Evolutionary conservation across 1,140 invertebrate genomes (phyloP).

Genomic region (Pantala flavescens): DNA sequence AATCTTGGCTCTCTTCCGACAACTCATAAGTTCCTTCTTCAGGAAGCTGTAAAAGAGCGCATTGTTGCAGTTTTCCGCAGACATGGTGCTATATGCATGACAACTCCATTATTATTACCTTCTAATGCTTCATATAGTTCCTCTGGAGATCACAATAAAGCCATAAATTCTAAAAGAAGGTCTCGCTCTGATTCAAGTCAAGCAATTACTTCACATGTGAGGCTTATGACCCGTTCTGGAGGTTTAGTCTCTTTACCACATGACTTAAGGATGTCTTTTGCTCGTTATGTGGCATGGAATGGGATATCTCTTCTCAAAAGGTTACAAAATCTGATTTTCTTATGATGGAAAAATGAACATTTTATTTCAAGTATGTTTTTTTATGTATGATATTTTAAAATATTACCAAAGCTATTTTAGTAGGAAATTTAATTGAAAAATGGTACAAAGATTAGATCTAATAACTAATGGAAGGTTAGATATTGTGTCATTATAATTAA

Average conservation of each 20-base stretch:
- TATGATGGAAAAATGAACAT: no score
- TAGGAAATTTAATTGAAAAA: no score
- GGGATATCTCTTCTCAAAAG: slow-evolving; percentile 46
- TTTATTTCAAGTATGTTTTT: no score
- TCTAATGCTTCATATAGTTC: background rate
- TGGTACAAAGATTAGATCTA: no score
- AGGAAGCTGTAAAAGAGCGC: slow-evolving; percentile 31
- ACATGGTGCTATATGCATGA: slow-evolving; percentile 64
- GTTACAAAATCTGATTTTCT: no score
- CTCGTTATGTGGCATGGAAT: slow-evolving; percentile 70
- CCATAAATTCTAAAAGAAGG: background rate
- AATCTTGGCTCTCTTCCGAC: background rate
- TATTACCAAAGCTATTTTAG: no score
- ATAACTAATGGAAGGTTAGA: no score
- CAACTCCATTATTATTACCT: slow-evolving; percentile 67
- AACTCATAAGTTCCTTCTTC: slow-evolving; percentile 13
- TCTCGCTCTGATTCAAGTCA: slow-evolving; percentile 39
- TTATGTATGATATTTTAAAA: no score
- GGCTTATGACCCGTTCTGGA: slow-evolving; percentile 75
- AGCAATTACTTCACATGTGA: slow-evolving; percentile 53
- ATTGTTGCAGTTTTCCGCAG: slow-evolving; percentile 57
- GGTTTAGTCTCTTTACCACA: slow-evolving; percentile 64
- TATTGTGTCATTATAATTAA: no score
- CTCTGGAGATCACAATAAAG: background rate
- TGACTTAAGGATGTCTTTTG: slow-evolving; percentile 57